A percentile compares a stretch with the other conserved stretches of the same genome.
Evolutionary conservation across 2,113 vertebrate genomes (phyloP).

Genomic region (Hystrix brachyura): DNA sequence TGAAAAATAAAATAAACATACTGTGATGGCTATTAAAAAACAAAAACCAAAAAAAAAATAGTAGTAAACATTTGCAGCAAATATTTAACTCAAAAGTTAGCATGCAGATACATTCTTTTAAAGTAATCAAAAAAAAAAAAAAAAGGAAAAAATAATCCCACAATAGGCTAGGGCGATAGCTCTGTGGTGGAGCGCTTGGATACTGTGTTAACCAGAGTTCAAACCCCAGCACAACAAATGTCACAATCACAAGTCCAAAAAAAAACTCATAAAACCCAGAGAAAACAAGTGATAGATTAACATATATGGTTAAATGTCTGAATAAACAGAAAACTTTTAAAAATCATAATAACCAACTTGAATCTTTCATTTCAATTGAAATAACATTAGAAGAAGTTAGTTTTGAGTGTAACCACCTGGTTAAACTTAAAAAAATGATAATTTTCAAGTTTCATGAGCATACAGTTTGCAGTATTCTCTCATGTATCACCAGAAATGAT

Average conservation of each 20-base stretch:
- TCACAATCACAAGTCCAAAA: neutral
- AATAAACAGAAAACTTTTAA: neutral
- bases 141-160: too few species aligned
- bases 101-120: neutral
- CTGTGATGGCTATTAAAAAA: too few species aligned
- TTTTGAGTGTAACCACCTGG: neutral
- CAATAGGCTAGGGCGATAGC: rapidly evolving
- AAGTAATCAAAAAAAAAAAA: neutral
- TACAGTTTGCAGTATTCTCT: neutral
- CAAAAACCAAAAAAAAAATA: too few species aligned
- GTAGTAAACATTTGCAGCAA: neutral
- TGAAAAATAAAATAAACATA: too few species aligned
- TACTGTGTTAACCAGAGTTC: neutral
- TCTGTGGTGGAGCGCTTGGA: neutral
- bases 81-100: neutral
- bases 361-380: neutral
- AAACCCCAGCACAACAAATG: neutral
- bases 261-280: neutral
- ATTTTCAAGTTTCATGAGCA: neutral
- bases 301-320: neutral
- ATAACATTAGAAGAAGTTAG: neutral
- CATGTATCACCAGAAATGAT: neutral
- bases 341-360: neutral
- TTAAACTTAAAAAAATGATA: neutral
- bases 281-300: neutral